Evolutionary conservation across 1,140 invertebrate species (phyloP).

Genomic region (Adoxophyes honmai): DNA sequence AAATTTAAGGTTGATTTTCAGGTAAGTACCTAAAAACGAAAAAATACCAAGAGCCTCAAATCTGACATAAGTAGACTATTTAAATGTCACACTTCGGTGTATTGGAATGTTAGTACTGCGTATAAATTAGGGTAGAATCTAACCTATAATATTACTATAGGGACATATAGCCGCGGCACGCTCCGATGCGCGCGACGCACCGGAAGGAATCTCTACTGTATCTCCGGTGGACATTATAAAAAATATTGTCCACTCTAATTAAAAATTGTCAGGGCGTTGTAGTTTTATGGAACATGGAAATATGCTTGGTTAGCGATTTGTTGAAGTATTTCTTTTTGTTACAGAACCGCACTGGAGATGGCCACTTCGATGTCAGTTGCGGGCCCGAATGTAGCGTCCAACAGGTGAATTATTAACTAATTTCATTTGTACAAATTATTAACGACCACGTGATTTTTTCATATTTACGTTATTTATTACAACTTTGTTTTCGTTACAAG

Average conservation of each 20-base stretch:
- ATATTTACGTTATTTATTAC: constrained; percentile 8
- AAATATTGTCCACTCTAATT: constrained; percentile 32
- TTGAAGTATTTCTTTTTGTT: constrained; percentile 54
- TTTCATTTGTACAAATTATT: not conserved
- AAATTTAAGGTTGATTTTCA: no score
- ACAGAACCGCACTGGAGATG: constrained; percentile 81
- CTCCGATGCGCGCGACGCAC: constrained; percentile 47
- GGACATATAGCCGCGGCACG: constrained; percentile 35
- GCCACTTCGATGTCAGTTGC: constrained; percentile 80
- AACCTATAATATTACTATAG: constrained; percentile 21
- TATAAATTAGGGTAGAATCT: no score
- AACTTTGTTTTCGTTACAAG: constrained; percentile 12
- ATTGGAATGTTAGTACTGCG: no score
- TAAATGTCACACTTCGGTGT: no score
- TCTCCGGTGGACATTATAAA: constrained; percentile 44
- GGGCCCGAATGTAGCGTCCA: constrained; percentile 80
- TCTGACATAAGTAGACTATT: no score
- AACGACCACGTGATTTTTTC: not conserved
- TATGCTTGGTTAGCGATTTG: not conserved
- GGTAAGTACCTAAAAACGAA: no score
- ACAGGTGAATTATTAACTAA: constrained; percentile 62
- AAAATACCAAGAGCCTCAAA: no score
- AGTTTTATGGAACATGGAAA: not conserved
- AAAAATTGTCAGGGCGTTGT: constrained; percentile 33
- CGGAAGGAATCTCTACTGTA: constrained; percentile 55